Evolutionary conservation across 1,140 invertebrate genomes (phyloP).

Genomic region (Globodera ellingtonae): DNA sequence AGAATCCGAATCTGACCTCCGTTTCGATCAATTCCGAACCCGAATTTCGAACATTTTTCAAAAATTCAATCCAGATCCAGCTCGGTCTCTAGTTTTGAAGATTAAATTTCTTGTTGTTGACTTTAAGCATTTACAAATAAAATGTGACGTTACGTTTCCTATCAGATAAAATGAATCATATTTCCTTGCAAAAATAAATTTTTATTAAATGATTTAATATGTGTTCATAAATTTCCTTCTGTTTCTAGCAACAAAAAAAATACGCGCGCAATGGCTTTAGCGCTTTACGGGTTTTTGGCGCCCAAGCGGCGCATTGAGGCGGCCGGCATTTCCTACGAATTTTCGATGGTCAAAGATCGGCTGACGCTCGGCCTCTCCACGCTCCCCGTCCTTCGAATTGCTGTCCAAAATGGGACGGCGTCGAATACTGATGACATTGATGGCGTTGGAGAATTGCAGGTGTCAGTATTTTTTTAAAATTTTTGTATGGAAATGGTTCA

Average conservation of each 20-base stretch:
- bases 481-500: background rate
- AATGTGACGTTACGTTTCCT: no score
- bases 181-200: no score
- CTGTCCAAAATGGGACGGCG: conserved; percentile 2
- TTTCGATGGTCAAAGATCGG: conserved; percentile 36
- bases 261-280: conserved; percentile 32
- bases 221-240: background rate
- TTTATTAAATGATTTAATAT: background rate
- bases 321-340: conserved; percentile 55
- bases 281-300: conserved; percentile 41
- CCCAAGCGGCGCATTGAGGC: conserved; percentile 40
- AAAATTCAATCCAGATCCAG: no score
- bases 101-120: no score
- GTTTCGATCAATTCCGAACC: no score
- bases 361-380: conserved; percentile 38
- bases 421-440: background rate
- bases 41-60: no score
- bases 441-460: background rate
- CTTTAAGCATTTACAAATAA: no score
- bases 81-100: no score
- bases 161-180: no score
- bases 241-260: background rate
- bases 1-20: no score
- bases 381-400: conserved; percentile 40
- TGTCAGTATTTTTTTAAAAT: background rate